Evolutionary conservation across 2,113 vertebrate genomes (phyloP).

Genomic region (Oncorhynchus masou): DNA sequence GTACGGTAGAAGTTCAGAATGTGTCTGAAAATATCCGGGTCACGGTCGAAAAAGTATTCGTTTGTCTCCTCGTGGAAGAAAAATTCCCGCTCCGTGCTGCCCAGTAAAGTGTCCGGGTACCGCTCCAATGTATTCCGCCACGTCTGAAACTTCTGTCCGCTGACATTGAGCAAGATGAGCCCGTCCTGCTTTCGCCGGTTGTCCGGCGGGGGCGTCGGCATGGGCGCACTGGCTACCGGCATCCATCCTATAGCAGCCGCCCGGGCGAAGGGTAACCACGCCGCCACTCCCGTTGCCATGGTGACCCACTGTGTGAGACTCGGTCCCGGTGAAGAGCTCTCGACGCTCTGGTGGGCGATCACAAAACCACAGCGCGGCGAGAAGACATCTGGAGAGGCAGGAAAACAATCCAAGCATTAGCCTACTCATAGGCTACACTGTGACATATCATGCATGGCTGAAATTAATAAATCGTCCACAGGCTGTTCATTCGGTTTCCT

Average conservation of each 20-base stretch:
- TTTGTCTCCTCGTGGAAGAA: conserved; percentile 91
- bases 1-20: conserved; percentile 97
- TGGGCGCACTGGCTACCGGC: conserved; percentile 89
- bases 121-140: conserved; percentile 93
- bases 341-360: conserved; percentile 40
- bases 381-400: conserved; percentile 54
- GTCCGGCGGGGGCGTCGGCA: conserved; percentile 84
- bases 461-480: too few species aligned
- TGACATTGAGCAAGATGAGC: conserved; percentile 90
- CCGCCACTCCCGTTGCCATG: conserved; percentile 94
- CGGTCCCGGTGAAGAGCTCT: conserved; percentile 43
- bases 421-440: too few species aligned
- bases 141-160: conserved; percentile 91
- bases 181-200: conserved; percentile 79
- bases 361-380: conserved; percentile 24
- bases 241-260: conserved; percentile 98
- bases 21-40: conserved; percentile 94
- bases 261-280: conserved; percentile 94
- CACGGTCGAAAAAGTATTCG: conserved; percentile 97
- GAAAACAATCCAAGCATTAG: neutral
- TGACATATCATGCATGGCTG: too few species aligned
- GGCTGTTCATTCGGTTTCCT: too few species aligned
- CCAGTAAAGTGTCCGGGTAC: conserved; percentile 94
- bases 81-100: conserved; percentile 93
- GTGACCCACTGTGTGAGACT: conserved; percentile 38